Percentiles rank a stretch among this genome's conserved stretches.
phyloP scores from a whole-genome alignment of 1,140 invertebrate species.

The Portunus trituberculatus region DNA sequence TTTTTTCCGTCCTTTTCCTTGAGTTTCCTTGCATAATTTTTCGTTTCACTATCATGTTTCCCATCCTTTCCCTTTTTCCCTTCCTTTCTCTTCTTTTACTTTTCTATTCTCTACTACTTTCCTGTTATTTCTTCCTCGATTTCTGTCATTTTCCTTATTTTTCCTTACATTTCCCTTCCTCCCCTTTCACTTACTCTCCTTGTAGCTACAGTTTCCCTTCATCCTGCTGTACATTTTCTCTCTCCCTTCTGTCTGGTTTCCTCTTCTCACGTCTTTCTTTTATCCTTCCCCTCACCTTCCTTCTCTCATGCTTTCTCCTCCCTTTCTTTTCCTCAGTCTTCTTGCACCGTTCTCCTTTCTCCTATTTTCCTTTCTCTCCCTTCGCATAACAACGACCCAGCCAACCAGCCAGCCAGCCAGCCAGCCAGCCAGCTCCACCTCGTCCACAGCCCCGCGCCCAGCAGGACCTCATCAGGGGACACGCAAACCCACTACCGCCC shows the following conservation, averaged over 20 bases:
- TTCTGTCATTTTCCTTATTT: neutral
- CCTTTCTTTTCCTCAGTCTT: no score
- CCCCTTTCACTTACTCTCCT: neutral
- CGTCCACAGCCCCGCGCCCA: neutral
- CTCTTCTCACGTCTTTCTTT: neutral
- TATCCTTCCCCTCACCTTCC: neutral
- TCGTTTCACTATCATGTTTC: no score
- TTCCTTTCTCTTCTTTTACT: neutral
- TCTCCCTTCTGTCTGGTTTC: neutral
- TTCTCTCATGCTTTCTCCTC: neutral
- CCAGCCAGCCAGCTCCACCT: neutral
- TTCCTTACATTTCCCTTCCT: neutral
- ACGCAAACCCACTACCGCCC: neutral
- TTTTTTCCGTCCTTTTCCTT: neutral
- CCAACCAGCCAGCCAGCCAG: no score
- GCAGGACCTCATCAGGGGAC: neutral
- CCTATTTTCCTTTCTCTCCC: neutral
- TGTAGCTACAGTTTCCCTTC: no score
- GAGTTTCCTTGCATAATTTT: neutral
- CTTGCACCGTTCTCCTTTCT: no score
- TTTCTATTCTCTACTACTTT: neutral
- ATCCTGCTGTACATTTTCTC: neutral
- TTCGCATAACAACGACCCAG: neutral
- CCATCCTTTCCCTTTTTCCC: neutral
- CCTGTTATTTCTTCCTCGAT: neutral